Conservation (phyloP, 2,888 invertebrate species). For the Caenorhabditis panamensis region DNA sequence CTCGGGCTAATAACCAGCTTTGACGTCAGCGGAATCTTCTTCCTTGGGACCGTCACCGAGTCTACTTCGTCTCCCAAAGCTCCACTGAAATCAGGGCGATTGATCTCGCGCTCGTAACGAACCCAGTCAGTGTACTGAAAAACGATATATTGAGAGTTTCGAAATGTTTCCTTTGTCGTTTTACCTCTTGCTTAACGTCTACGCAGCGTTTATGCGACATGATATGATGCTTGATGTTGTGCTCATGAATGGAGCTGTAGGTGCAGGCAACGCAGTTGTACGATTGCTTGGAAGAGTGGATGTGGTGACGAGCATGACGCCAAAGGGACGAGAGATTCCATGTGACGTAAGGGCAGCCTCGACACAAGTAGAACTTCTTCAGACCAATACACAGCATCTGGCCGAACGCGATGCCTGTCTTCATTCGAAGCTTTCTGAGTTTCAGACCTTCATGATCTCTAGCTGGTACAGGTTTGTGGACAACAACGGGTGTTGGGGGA, state of each 20-base stretch:
- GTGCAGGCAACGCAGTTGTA: slow-evolving; percentile 12
- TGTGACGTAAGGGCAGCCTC: slow-evolving; percentile 14
- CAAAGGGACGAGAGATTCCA: slow-evolving; percentile 25
- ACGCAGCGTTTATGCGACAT: slow-evolving; percentile 3
- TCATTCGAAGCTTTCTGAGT: slow-evolving; percentile 13
- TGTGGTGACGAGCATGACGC: slow-evolving; percentile 33
- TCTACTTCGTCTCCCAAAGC: background rate
- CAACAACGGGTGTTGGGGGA: background rate
- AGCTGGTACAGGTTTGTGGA: background rate
- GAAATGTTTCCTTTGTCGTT: background rate
- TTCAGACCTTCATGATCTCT: background rate
- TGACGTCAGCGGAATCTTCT: background rate
- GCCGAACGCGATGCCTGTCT: background rate
- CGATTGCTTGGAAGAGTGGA: background rate
- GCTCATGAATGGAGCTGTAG: background rate
- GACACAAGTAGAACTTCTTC: slow-evolving; percentile 11
- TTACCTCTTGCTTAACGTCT: background rate
- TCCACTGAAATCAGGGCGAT: slow-evolving; percentile 5
- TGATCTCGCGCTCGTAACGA: slow-evolving; percentile 15
- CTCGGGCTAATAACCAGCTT: background rate
- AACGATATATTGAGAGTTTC: background rate
- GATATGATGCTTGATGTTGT: slow-evolving; percentile 7
- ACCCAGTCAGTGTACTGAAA: slow-evolving; percentile 26
- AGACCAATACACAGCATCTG: background rate
- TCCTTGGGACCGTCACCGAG: background rate